These are phyloP conservation scores for Procambarus virginalis DNA, from an alignment of 1,140 invertebrate species.

Conservation along the genomic window DNA sequence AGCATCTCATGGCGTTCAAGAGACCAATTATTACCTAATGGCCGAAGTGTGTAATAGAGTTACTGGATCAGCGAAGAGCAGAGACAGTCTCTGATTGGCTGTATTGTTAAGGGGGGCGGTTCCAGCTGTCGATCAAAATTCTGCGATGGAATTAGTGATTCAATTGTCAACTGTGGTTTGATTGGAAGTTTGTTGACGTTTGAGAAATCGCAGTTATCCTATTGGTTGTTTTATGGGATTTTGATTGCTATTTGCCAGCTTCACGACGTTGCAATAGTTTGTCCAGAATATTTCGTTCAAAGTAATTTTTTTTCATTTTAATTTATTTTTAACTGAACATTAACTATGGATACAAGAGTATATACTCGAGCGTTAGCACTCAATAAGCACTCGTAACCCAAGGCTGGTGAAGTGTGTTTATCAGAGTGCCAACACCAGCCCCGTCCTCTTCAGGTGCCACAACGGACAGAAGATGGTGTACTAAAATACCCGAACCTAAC, in stretches of 20 bases:
- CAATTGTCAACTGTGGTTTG: constrained; percentile 12
- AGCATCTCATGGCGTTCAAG: too few species aligned
- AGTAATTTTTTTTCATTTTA: too few species aligned
- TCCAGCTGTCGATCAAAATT: neutral
- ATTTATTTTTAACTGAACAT: too few species aligned
- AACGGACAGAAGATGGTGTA: too few species aligned
- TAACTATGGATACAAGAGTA: too few species aligned
- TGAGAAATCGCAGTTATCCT: constrained; percentile 1
- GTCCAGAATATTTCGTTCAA: too few species aligned
- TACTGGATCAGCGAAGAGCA: neutral
- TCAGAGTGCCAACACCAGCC: too few species aligned
- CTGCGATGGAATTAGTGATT: constrained; percentile 2
- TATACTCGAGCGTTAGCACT: too few species aligned
- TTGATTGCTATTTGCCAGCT: neutral
- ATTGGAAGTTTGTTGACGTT: neutral
- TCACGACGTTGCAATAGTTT: neutral
- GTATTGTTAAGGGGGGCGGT: constrained; percentile 1
- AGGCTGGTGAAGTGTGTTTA: too few species aligned
- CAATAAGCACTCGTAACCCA: too few species aligned
- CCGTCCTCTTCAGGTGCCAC: too few species aligned
- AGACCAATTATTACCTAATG: neutral
- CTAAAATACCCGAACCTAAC: too few species aligned
- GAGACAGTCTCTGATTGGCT: neutral
- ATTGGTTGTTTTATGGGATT: neutral
- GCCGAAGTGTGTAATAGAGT: neutral